Evolutionary conservation across 2,797 vertebrate genomes (phyloP), one percentile per base, ranked within the genome.

Genomic region (Rousettus madagascariensis): DNA sequence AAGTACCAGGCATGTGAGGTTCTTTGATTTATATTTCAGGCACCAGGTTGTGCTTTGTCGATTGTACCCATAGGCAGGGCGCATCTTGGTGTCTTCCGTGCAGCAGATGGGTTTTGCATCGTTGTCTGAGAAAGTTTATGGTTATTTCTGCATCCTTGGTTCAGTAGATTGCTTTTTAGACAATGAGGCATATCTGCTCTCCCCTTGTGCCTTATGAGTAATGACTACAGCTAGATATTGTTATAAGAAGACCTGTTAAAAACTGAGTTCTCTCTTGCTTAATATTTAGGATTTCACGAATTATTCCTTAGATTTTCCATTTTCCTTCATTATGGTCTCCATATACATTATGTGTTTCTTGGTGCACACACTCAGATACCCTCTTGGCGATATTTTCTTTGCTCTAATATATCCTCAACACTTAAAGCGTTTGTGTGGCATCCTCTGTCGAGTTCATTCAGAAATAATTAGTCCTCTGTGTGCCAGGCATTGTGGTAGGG

Each of bases 91-190:
- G 63, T 61, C 84, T 86, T 55, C 33, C 30, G 33, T 51, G 86
- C 55, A 80, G 95, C 95, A 95, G 95, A 95, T 94, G 95, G 94
- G 86, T 89, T 95, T 89, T 84, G 95, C 86, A 49, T 94, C 46
- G 12, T 94, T 89, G 87, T 95, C 92, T 89, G 77, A 53, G 86
- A 63, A 97, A 93, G 86, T 96, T 97, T 95, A 95, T 96, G 95
- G 90, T 93, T 90, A 94, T 97, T 97, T 97, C 95, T 96, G 84
- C 80, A 93, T 84, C 91, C 94, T 80, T 91, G 95, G 75, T 89
- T 96, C 55, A 59, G 94, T 74, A 97, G 97, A 95, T 95, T 95
- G 95, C 85, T 57, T 97, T 95, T 89, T 91, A 95, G 94, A 97
- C 90, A 94, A 82, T 74, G 95, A 97, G 86, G 91, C 91, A 61